Conservation (phyloP, 2,797 vertebrate genomes). For the Melanotaenia trifasciata region DNA sequence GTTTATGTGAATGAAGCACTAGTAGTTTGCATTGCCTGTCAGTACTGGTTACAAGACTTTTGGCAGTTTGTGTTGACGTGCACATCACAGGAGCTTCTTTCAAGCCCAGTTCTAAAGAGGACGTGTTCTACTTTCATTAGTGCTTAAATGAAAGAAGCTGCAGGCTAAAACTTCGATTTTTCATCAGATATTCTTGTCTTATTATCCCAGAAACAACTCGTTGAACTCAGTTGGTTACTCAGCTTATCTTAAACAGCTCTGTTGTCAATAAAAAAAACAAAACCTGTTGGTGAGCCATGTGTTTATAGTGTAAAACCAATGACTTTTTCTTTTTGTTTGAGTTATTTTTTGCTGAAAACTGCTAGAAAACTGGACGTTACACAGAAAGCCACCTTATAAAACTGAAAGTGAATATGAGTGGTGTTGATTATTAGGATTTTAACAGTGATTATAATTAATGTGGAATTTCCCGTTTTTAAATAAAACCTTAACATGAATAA, state of each 20-base stretch:
- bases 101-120: background rate
- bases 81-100: background rate
- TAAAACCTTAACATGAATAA: background rate
- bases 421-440: background rate
- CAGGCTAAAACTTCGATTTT: background rate
- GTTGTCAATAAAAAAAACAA: background rate
- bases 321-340: background rate
- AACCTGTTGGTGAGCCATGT: background rate
- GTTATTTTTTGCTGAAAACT: background rate
- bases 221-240: too few species aligned
- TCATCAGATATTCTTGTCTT: too few species aligned
- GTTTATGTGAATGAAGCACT: too few species aligned
- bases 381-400: too few species aligned
- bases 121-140: too few species aligned
- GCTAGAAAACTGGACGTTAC: background rate
- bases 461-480: background rate
- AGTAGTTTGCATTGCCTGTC: background rate
- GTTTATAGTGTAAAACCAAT: background rate
- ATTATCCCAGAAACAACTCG: background rate
- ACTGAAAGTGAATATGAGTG: background rate
- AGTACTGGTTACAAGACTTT: background rate
- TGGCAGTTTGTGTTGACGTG: background rate
- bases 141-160: background rate
- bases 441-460: background rate
- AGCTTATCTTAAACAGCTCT: background rate